Evolutionary conservation across 2,888 invertebrate species (phyloP).

Genomic region (Diachrysia chrysitis): DNA sequence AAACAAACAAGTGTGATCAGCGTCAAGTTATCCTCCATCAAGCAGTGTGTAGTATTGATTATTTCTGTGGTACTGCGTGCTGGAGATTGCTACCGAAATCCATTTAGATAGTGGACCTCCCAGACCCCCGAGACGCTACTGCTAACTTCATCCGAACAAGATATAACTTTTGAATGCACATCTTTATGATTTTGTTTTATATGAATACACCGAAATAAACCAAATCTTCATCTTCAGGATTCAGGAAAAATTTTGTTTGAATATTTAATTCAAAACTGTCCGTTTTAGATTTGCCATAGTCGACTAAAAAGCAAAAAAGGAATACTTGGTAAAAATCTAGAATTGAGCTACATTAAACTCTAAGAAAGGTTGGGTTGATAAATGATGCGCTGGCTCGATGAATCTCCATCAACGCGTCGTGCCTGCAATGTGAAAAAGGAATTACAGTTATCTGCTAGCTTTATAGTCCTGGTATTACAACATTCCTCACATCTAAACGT

Average conservation of each 20-base stretch:
- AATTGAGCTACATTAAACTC: slow-evolving; percentile 75
- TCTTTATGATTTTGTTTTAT: slow-evolving; percentile 31
- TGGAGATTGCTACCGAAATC: slow-evolving; percentile 40
- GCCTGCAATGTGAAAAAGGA: slow-evolving; percentile 80
- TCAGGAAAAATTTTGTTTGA: neutral
- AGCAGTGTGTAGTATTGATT: slow-evolving; percentile 66
- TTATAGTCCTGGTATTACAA: slow-evolving; percentile 63
- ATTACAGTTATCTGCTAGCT: slow-evolving; percentile 71
- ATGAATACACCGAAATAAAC: slow-evolving; percentile 12
- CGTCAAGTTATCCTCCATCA: slow-evolving; percentile 73
- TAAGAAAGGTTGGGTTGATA: slow-evolving; percentile 82
- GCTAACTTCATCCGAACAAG: slow-evolving; percentile 16
- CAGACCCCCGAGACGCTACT: slow-evolving; percentile 27
- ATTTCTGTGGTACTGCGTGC: slow-evolving; percentile 50
- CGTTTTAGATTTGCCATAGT: neutral
- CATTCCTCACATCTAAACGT: slow-evolving; percentile 56
- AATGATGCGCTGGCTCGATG: slow-evolving; percentile 83
- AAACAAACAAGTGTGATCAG: slow-evolving; percentile 87
- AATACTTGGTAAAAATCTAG: slow-evolving; percentile 71
- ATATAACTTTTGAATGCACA: slow-evolving; percentile 21
- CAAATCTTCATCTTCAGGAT: neutral
- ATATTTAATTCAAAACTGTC: neutral
- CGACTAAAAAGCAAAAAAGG: neutral
- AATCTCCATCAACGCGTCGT: slow-evolving; percentile 83
- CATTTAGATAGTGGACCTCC: slow-evolving; percentile 50